Evolutionary conservation across 2,888 invertebrate species (phyloP).

Genomic region (Tribolium freemani): DNA sequence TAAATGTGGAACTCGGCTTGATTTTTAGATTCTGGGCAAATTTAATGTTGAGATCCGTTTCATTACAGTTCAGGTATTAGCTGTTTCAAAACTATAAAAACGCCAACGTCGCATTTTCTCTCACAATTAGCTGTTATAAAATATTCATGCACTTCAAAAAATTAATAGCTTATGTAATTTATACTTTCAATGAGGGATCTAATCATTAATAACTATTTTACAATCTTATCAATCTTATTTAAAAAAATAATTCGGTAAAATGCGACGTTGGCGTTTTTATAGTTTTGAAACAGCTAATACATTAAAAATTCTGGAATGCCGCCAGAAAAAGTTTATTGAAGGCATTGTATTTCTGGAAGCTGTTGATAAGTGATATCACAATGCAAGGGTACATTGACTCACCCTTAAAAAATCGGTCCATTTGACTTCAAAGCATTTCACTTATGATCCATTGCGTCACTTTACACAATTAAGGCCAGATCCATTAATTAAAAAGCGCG

Average conservation of each 20-base stretch:
- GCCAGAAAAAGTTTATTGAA: conserved; percentile 28
- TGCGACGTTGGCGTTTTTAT: too few species aligned
- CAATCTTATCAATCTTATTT: too few species aligned
- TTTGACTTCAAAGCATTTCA: conserved; percentile 31
- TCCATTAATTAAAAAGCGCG: conserved; percentile 15
- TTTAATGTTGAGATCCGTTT: conserved; percentile 25
- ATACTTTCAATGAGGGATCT: too few species aligned
- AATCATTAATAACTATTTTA: too few species aligned
- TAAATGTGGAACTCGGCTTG: conserved; percentile 12
- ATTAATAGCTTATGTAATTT: too few species aligned
- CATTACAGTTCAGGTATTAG: conserved; percentile 19
- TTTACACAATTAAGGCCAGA: conserved; percentile 7
- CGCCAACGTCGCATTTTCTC: too few species aligned
- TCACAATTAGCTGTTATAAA: too few species aligned
- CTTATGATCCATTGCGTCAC: conserved; percentile 16
- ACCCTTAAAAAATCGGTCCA: conserved; percentile 26
- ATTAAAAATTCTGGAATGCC: conserved; percentile 24
- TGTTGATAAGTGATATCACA: not conserved
- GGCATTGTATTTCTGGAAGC: not conserved
- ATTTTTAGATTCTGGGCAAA: conserved; percentile 4
- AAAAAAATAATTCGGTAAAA: too few species aligned
- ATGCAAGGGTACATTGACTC: conserved; percentile 14
- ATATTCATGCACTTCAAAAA: too few species aligned
- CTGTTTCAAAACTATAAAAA: too few species aligned
- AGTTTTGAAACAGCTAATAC: too few species aligned